These are phyloP conservation scores for Polymixis flavicincta DNA, from an alignment of 2,888 invertebrate genomes.

Conservation along the genomic window DNA sequence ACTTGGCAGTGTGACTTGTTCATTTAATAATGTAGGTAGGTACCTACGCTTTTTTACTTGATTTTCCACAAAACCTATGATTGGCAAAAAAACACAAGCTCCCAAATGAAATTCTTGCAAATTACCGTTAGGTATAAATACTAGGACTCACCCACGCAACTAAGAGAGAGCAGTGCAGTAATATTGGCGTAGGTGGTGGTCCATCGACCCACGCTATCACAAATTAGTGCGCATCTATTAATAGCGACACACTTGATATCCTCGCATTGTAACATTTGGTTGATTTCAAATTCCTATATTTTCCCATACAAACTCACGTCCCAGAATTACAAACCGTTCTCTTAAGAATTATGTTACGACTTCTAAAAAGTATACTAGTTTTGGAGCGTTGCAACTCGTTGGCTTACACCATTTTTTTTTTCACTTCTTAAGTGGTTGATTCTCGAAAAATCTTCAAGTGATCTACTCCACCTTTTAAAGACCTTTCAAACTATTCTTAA, in stretches of 20 bases:
- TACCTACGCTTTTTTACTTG: background rate
- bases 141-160: background rate
- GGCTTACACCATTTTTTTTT: background rate
- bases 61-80: background rate
- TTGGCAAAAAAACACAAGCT: background rate
- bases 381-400: background rate
- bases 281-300: background rate
- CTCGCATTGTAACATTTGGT: background rate
- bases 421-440: background rate
- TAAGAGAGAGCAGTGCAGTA: background rate
- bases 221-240: background rate
- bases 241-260: background rate
- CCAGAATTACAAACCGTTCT: too few relatives aligned
- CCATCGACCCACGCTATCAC: background rate
- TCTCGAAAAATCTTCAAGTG: background rate
- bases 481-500: too few relatives aligned
- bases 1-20: background rate
- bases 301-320: background rate
- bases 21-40: background rate
- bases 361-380: constrained; percentile 1
- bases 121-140: background rate
- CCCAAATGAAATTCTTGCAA: background rate
- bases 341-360: background rate
- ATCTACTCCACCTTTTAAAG: too few relatives aligned
- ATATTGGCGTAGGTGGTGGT: background rate